Base-by-base conservation (phyloP, 2,797 vertebrate genomes). In the Cercopithecus hamlyni region DNA sequence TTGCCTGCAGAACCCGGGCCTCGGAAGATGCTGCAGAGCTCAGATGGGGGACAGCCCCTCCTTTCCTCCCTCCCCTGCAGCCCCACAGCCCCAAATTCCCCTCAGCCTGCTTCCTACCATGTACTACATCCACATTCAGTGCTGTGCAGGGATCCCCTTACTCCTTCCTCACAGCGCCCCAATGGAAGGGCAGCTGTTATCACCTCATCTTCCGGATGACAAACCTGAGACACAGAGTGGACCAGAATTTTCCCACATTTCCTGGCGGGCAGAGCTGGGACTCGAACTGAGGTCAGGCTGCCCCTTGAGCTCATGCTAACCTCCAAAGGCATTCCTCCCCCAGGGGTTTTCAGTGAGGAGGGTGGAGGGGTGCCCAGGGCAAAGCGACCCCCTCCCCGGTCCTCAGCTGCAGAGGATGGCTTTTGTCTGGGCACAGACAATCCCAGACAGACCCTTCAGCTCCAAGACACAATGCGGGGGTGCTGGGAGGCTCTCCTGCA, bases 381-480 rank as follows among this genome's bases (percentile, higher is more conserved):
- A 11, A 17, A 24, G 48, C 4, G 26, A 17, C 36, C 33, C 7
- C 33, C 33, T 19, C 30, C 67, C 41, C 9, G 5, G 88, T 39
- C 24, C 73, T 36, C 39, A 43, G 73, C 43, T 5, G 5, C 57
- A 17, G 5, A n/a, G 67, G 30, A 64, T 5, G 26, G 14, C 30
- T 55, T 50, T 14, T 64, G 86, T 30, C 22, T 41, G 19, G 41
- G 13, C 20, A 17, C 73, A 77, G n/a, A 55, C 26, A 33, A 13
- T 15, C 72, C 87, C 36, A 64, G 61, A 36, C 39, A 10, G 75
- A 41, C 22, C 1, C 20, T 11, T 61, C 3, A n/a, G 58, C 70
- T 81, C 76, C 0, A 1, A 39, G 86, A 14, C 17, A 13, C 11
- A 1, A 2, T n/a, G 15, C 0, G 17, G 10, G 30, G 14, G 22